Base-by-base conservation (phyloP, 1,140 invertebrate genomes). In the Samia ricini region DNA sequence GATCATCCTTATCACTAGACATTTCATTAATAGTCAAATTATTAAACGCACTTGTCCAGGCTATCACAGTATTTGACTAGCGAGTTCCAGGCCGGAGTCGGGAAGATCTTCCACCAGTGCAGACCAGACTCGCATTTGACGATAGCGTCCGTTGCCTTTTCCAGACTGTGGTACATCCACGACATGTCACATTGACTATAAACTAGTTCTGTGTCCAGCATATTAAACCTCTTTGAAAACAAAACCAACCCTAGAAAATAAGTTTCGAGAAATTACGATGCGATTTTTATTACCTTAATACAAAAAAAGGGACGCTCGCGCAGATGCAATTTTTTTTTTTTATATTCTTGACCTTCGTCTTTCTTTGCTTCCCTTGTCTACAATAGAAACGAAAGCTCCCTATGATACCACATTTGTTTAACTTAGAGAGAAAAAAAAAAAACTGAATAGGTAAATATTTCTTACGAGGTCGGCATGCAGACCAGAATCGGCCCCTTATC, bases 71-170 rank as follows among this genome's bases (percentile, higher is more conserved):
- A 82, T 65, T 90, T 87, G 36, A 92, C 91, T 0, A 95, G 79
- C 42, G 90, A 91, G 63, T 88, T 91, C 83, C 92, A 93, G 19
- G 91, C 85, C 0, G 91, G 92, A 0, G 94, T 95, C 4, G 92
- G 74, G 21, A 94, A 85, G n/a, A 94, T 91, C 77, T 94, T 93
- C 94, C 94, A 95, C 8, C 94, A 66, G 33, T 93, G 93, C 60
- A 94, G 83, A 2, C 93, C 93, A 21, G 85, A 86, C 72, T 95
- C 94, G 59, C 94, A 94, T 60, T 91, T 85, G 51, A 92, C 89
- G 63, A 95, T 91, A 2, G 93, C 92, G 1, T 92, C 85, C 51
- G 94, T 94, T 0, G 94, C 92, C 19, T 91, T 85, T 26, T 77
- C 89, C 19, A 95, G 75, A 0, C 93, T 91, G 52, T 93, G 84